These are phyloP conservation scores for Agriopis leucophaearia DNA, from an alignment of 2,888 invertebrate genomes.

Conservation along the genomic window DNA sequence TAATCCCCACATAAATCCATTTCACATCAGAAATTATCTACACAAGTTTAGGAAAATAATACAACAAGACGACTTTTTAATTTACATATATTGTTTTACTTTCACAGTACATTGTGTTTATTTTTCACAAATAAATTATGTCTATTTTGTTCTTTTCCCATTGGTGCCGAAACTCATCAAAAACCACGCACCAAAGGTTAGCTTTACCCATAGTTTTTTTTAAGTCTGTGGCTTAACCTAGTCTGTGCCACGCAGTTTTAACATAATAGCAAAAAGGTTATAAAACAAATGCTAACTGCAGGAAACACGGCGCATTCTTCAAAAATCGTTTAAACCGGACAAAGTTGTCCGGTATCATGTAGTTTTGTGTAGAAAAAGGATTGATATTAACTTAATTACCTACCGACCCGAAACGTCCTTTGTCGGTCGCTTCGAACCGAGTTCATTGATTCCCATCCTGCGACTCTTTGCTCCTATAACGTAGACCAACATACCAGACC, in stretches of 20 bases:
- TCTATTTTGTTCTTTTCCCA: too few species aligned
- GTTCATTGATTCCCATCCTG: slow-evolving; percentile 84
- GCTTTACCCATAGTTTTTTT: too few species aligned
- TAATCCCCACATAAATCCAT: too few species aligned
- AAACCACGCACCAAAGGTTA: too few species aligned
- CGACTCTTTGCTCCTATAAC: slow-evolving; percentile 75
- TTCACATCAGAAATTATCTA: too few species aligned
- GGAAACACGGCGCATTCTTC: slow-evolving; percentile 26
- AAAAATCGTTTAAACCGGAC: slow-evolving; percentile 35
- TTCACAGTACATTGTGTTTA: too few species aligned
- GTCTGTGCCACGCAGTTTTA: not conserved
- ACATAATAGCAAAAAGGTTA: not conserved
- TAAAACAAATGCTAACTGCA: slow-evolving; percentile 20
- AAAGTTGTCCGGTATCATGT: slow-evolving; percentile 38
- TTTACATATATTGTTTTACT: too few species aligned
- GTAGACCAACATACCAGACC: slow-evolving; percentile 63
- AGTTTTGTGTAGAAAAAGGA: slow-evolving; percentile 66
- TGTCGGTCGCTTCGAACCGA: slow-evolving; percentile 79
- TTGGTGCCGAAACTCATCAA: too few species aligned
- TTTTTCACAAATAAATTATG: too few species aligned
- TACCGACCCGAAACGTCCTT: slow-evolving; percentile 81
- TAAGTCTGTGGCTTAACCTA: too few species aligned
- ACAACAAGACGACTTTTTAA: too few species aligned
- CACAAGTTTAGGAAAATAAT: too few species aligned
- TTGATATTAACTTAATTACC: slow-evolving; percentile 84